A percentile compares a stretch with the other conserved stretches of the same genome.
These are phyloP conservation scores for Eupeodes luniger DNA, from an alignment of 2,888 invertebrate species.

Conservation along the genomic window DNA sequence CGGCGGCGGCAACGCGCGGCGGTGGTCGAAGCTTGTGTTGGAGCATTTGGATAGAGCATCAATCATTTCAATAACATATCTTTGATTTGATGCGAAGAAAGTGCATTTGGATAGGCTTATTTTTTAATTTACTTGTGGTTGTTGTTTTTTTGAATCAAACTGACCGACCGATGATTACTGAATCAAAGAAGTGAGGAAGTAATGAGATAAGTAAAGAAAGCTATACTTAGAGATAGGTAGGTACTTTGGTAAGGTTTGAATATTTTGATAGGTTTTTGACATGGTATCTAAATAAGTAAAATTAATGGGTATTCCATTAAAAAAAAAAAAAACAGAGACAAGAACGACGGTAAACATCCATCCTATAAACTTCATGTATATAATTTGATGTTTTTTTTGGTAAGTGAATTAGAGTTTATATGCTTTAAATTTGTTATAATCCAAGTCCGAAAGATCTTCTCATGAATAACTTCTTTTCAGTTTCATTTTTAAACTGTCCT, in stretches of 20 bases:
- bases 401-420: too few species aligned
- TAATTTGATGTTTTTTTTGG: too few species aligned
- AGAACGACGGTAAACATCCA: too few species aligned
- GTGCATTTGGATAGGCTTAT: constrained; percentile 39
- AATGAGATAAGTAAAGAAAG: not conserved
- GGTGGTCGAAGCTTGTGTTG: too few species aligned
- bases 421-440: too few species aligned
- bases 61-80: constrained; percentile 50
- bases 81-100: constrained; percentile 52
- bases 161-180: constrained; percentile 14
- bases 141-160: not conserved
- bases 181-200: not conserved
- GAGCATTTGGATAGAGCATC: constrained; percentile 40
- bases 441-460: too few species aligned
- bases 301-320: not conserved
- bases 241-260: not conserved
- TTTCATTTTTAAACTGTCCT: too few species aligned
- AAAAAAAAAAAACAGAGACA: not conserved
- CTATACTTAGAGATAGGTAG: not conserved
- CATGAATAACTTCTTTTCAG: too few species aligned
- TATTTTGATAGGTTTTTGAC: constrained; percentile 14
- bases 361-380: too few species aligned
- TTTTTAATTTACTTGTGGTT: not conserved
- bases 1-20: too few species aligned
- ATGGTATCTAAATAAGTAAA: not conserved